A percentile compares a stretch with the other conserved stretches of the same genome.
Evolutionary conservation across 2,113 vertebrate species (phyloP).

Genomic region (Melanerpes aurifrons): DNA sequence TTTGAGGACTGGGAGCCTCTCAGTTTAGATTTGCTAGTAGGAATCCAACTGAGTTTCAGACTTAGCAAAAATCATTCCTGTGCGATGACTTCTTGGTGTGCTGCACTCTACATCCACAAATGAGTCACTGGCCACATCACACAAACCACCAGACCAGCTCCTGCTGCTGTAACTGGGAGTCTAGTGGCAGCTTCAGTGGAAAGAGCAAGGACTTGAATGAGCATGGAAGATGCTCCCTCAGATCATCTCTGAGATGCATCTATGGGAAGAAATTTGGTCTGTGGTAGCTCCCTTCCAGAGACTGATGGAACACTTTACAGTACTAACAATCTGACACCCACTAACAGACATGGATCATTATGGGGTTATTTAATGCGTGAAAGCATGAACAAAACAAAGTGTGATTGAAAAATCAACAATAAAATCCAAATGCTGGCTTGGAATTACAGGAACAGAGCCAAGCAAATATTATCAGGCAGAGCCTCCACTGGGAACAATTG

Average conservation of each 20-base stretch:
- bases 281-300: slow-evolving; percentile 5
- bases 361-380: not conserved
- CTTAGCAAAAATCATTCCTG: slow-evolving; percentile 3
- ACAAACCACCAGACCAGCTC: slow-evolving; percentile 36
- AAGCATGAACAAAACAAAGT: not conserved
- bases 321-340: not conserved
- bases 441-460: slow-evolving; percentile 12
- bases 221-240: slow-evolving; percentile 11
- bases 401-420: not conserved
- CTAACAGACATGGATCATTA: not conserved
- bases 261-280: not conserved
- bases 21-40: not conserved
- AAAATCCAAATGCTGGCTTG: slow-evolving; percentile 15
- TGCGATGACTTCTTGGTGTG: slow-evolving; percentile 7
- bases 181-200: not conserved
- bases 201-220: slow-evolving; percentile 14
- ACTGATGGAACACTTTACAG: not conserved
- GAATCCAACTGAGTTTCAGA: slow-evolving; percentile 16
- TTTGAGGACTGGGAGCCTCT: slow-evolving; percentile 17
- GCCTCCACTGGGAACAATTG: not conserved
- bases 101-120: not conserved
- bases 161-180: slow-evolving; percentile 36
- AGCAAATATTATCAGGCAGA: not conserved
- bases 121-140: slow-evolving; percentile 8
- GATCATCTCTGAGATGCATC: not conserved